phyloP scores from a whole-genome alignment of 2,797 vertebrate genomes.

The Sebastes paucispinis region DNA sequence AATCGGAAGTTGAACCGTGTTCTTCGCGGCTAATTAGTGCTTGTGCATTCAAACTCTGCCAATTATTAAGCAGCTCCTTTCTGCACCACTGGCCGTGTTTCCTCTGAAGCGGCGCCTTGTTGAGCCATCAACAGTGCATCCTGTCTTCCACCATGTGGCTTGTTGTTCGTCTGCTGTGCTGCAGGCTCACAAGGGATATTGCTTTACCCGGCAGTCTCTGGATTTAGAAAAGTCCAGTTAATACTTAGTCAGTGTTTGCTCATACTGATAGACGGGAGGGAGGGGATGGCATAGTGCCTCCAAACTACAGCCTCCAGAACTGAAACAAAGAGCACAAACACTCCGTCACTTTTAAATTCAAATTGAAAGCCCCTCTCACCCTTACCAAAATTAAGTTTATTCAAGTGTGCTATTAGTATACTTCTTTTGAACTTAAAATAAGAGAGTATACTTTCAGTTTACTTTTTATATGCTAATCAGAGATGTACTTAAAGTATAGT shows the following conservation, averaged over 20 bases:
- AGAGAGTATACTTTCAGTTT: no score
- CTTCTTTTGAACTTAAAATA: no score
- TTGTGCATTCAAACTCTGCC: slow-evolving; percentile 68
- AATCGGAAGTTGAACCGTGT: slow-evolving; percentile 45
- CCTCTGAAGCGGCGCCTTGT: slow-evolving; percentile 59
- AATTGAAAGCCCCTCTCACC: background rate
- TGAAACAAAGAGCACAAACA: slow-evolving; percentile 14
- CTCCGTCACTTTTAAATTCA: background rate
- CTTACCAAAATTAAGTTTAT: no score
- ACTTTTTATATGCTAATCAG: no score
- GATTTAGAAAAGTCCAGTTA: slow-evolving; percentile 49
- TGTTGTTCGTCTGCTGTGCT: slow-evolving; percentile 36
- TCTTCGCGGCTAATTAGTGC: slow-evolving; percentile 68
- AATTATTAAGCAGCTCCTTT: slow-evolving; percentile 78
- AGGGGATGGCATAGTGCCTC: background rate
- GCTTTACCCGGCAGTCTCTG: slow-evolving; percentile 42
- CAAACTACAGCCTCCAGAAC: slow-evolving; percentile 1
- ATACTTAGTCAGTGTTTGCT: slow-evolving; percentile 46
- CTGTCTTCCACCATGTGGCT: slow-evolving; percentile 53
- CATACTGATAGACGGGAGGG: slow-evolving; percentile 34
- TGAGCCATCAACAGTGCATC: slow-evolving; percentile 53
- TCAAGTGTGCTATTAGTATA: no score
- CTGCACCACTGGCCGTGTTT: slow-evolving; percentile 66
- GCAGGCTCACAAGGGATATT: slow-evolving; percentile 19
- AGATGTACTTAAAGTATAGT: no score